Base-by-base conservation (phyloP, 2,888 invertebrate genomes). In the Pristionchus maxplancki region DNA sequence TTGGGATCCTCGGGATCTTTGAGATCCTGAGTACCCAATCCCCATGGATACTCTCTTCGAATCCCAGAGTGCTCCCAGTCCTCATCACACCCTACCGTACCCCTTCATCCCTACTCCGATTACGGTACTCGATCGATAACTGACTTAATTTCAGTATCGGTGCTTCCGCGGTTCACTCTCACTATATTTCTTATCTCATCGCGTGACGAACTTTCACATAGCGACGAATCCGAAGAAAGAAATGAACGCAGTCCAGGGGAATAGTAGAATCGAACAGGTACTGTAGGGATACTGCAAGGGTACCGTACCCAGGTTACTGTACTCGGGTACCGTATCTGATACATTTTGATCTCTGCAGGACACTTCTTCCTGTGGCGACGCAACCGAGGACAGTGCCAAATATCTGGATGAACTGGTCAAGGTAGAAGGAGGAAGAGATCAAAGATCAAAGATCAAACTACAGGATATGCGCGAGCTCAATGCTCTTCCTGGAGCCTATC, bases 401-500 rank as follows among this genome's bases (percentile, higher is more conserved):
- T 85, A 85, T n/a, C 85, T 85, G n/a, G 85, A 85, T 28, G 82
- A 82, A 28, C 82, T 82, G 53, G 82, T 82, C 40, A 78, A 78
- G 78, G 78, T 78, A n/a, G 24, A 11, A n/a, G 13, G 31, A 24
- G 11, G 17, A 1, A 71, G 31, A 71, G 17, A 20, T 13, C 9
- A 71, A 37, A 71, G 71, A 78, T 44, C 40, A 34, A 34, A 64
- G 64, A 64, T 20, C 71, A 40, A 71, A 37, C 37, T 44, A 11
- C 64, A 85, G 85, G 85, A 85, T 15, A 85, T 85, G 85, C 85
- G 85, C 37, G 62, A 85, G 44, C 85, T 85, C n/a, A 85, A 85
- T 11, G 64, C 85, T 13, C 64, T 85, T 3, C 85, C 58, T 15
- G 44, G 85, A 17, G 58, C 64, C 37, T 85, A 40, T n/a, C 58